phyloP scores from a whole-genome alignment of 2,888 invertebrate species.

The Tyria jacobaeae region DNA sequence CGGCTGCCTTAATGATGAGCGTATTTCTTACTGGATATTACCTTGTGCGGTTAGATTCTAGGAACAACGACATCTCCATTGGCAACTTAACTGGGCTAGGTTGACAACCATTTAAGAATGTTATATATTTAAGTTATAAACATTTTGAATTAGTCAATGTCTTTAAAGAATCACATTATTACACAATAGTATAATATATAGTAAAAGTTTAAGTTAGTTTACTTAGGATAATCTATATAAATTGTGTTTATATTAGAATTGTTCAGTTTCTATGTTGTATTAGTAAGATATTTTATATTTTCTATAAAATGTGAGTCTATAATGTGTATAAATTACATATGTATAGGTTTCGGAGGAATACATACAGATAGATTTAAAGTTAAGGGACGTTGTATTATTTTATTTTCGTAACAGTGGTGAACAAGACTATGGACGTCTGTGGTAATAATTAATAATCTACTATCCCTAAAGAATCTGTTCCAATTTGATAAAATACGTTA shows the following conservation, averaged over 20 bases:
- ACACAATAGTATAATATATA: background rate
- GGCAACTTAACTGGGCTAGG: conserved; percentile 14
- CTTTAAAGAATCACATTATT: background rate
- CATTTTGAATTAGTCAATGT: background rate
- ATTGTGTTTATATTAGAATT: background rate
- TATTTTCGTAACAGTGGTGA: no score
- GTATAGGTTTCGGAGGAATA: background rate
- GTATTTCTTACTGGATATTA: conserved; percentile 17
- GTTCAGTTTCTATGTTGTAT: background rate
- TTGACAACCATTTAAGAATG: background rate
- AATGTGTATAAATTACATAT: background rate
- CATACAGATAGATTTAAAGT: no score
- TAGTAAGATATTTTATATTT: background rate
- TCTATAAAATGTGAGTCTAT: background rate
- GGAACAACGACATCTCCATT: conserved; percentile 9
- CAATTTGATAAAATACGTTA: no score
- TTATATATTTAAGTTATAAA: background rate
- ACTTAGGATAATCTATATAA: background rate
- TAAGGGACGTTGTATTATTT: no score
- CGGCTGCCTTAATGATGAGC: conserved; percentile 12
- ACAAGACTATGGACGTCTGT: no score
- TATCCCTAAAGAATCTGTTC: no score
- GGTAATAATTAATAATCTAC: no score
- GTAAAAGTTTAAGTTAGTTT: background rate
- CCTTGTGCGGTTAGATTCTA: conserved; percentile 11